A percentile compares a stretch with the other conserved stretches of the same genome.
These are phyloP conservation scores for Sisyra nigra DNA, from an alignment of 2,888 invertebrate genomes.

Conservation along the genomic window DNA sequence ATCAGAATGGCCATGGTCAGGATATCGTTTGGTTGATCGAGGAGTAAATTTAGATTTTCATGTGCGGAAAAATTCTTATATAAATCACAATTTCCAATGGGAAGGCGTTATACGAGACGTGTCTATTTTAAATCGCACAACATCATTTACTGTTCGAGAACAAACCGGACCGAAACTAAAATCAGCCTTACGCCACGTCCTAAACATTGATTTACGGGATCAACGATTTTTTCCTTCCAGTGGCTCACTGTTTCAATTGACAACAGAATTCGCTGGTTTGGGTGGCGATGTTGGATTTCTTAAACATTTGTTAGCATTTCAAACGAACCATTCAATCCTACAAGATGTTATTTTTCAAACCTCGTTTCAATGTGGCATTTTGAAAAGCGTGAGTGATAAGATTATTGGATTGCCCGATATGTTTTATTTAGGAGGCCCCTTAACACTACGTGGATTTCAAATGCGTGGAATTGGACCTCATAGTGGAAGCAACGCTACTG, in stretches of 20 bases:
- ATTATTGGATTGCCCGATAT: conserved; percentile 48
- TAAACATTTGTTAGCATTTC: conserved; percentile 61
- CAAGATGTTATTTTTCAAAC: conserved; percentile 35
- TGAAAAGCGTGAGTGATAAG: conserved; percentile 46
- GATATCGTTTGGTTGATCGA: conserved; percentile 62
- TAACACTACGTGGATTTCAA: conserved; percentile 75
- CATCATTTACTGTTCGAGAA: conserved; percentile 75
- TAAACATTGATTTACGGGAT: conserved; percentile 66
- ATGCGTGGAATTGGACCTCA: conserved; percentile 79
- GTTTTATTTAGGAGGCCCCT: conserved; percentile 81
- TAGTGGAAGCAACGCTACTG: conserved; percentile 55
- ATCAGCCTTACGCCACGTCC: conserved; percentile 67
- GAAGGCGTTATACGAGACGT: conserved; percentile 74
- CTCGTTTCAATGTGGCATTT: conserved; percentile 46
- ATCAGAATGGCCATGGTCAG: conserved; percentile 65
- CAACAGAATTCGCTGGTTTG: conserved; percentile 72
- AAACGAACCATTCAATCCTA: conserved; percentile 48
- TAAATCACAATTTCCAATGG: conserved; percentile 76
- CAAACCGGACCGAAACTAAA: conserved; percentile 81
- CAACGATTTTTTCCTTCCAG: conserved; percentile 60
- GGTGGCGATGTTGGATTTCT: conserved; percentile 87
- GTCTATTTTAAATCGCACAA: conserved; percentile 49
- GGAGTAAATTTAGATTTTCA: conserved; percentile 66
- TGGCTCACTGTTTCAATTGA: conserved; percentile 55
- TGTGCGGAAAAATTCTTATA: conserved; percentile 36